Evolutionary conservation across 2,113 vertebrate genomes (phyloP).

Genomic region (Elephantulus edwardii): DNA sequence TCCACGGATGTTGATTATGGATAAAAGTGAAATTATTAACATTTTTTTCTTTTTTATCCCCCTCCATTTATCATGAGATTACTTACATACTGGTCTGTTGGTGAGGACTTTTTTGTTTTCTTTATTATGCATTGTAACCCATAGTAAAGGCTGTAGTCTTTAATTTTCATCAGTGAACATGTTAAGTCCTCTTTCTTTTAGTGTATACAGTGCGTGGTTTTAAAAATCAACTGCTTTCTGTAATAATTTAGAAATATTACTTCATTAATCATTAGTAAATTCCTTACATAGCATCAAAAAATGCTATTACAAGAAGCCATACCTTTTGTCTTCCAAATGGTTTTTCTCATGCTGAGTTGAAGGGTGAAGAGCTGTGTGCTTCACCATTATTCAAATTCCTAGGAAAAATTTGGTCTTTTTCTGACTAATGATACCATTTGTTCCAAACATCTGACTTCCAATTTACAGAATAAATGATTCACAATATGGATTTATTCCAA

Average conservation of each 20-base stretch:
- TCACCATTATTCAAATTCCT: conserved; percentile 21
- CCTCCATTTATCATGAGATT: neutral
- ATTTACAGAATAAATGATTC: conserved; percentile 59
- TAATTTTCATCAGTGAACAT: neutral
- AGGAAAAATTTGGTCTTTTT: conserved; percentile 52
- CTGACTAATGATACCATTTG: conserved; percentile 53
- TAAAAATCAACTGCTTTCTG: conserved; percentile 23
- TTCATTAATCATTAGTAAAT: conserved; percentile 36
- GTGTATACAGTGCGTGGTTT: neutral
- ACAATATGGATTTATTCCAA: conserved; percentile 55
- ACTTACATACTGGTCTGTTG: neutral
- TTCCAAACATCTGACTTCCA: conserved; percentile 62
- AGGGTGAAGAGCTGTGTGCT: neutral
- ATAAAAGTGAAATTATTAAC: too few relatives aligned
- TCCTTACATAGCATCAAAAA: too few relatives aligned
- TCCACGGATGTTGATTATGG: too few relatives aligned
- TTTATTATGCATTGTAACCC: neutral
- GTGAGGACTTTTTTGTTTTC: neutral
- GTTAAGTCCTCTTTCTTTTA: neutral
- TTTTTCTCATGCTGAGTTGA: neutral
- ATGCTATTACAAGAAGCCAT: conserved; percentile 1
- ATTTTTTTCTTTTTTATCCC: too few relatives aligned
- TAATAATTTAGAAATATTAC: conserved; percentile 45
- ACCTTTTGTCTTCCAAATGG: conserved; percentile 10
- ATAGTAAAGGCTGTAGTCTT: neutral